These are phyloP conservation scores for Agrochola litura DNA, from an alignment of 2,888 invertebrate species.

Conservation along the genomic window DNA sequence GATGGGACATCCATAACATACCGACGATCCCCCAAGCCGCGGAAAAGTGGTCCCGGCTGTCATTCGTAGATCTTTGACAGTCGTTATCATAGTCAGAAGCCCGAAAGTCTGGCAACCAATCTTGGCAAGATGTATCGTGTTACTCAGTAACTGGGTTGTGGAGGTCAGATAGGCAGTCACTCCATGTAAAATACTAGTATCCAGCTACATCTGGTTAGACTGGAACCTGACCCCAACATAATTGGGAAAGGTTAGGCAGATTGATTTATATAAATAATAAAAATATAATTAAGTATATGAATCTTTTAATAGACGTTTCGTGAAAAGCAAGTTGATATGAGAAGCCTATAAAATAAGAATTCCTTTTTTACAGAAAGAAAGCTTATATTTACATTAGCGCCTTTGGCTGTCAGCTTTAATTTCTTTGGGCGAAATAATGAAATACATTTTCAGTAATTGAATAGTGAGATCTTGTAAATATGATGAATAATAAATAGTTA, in stretches of 20 bases:
- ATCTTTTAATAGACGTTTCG: constrained; percentile 5
- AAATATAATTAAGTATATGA: neutral
- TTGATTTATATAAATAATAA: neutral
- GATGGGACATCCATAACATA: too few species aligned
- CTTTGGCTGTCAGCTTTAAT: neutral
- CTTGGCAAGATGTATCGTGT: neutral
- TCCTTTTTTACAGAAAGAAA: neutral
- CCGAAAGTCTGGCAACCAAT: neutral
- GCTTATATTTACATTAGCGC: neutral
- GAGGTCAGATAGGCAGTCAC: neutral
- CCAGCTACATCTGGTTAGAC: too few species aligned
- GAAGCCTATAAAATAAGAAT: constrained; percentile 20
- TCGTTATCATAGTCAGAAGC: neutral
- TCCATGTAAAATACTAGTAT: too few species aligned
- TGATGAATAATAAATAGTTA: neutral
- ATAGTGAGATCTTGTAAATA: neutral
- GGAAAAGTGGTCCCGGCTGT: neutral
- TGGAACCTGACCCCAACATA: neutral
- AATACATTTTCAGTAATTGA: constrained; percentile 9
- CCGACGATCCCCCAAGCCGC: too few species aligned
- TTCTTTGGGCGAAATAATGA: neutral
- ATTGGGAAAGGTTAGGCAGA: neutral
- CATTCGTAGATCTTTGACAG: neutral
- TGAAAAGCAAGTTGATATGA: constrained; percentile 10
- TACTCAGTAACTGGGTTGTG: neutral